Evolutionary conservation across 1,140 invertebrate genomes (phyloP), one percentile per base, ranked within the genome.

Genomic region (Bilobella aurantiaca): DNA sequence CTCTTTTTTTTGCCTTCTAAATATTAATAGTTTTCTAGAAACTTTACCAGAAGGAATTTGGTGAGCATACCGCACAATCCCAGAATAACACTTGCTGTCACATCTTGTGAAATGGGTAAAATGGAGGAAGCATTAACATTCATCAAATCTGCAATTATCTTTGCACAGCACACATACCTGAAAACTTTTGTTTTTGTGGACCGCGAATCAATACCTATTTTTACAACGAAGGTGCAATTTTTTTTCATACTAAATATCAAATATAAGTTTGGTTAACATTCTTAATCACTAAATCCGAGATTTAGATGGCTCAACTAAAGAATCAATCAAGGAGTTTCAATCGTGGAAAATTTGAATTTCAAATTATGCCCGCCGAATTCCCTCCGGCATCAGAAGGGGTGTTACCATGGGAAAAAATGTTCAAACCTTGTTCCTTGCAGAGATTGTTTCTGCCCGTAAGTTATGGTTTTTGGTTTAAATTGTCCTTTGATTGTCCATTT

Each of bases 401-500:
- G 58, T 3, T 8, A 32, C 28, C 58, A 5, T 59, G 58, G 58
- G 21, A 16, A 8, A 16, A 59, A 5, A 21, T 59, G 25, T 59
- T 59, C 28, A 59, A 59, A 32, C 27, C 58, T 5, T 59, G 58
- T 28, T 59, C 58, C 5, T 8, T 59, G 12, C 58, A 25, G 23
- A 3, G 58, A 8, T 21, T 59, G 3, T 59, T 59, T 29, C 58
- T 59, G 5, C 58, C 58, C 3, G 58, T 59, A 59, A 59, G 23
- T 14, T 59, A 14, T 14, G 8, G 28, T 59, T 59, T 29, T 59
- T 12, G 5, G 12, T 8, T 59, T 59, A 29, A 12, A 59, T 12
- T 25, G 28, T 28, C 18, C 31, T 59, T 14, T 5, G 18, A n/a
- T n/a, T n/a, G n/a, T n/a, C n/a, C n/a, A n/a, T n/a, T n/a, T n/a